These are phyloP conservation scores for Adelosebastes latens DNA, from an alignment of 2,797 vertebrate species.

Conservation along the genomic window DNA sequence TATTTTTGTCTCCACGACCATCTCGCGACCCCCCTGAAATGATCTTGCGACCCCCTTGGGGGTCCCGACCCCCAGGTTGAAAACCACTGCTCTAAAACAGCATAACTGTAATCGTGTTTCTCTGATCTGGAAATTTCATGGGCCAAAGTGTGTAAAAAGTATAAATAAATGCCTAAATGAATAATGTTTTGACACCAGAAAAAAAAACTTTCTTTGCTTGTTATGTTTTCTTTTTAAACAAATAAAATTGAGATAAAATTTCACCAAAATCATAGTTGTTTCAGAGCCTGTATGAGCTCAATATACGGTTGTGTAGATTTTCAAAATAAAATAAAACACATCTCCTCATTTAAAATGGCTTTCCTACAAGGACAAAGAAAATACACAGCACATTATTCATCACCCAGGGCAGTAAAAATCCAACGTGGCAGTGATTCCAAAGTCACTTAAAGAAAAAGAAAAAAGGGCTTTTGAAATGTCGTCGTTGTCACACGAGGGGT, in stretches of 20 bases:
- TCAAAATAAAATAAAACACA: constrained; percentile 18
- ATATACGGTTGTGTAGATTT: not conserved
- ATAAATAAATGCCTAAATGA: not conserved
- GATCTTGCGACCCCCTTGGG: not conserved
- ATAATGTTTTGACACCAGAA: not conserved
- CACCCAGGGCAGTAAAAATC: constrained; percentile 45
- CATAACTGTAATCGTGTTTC: not conserved
- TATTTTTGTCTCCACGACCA: not conserved
- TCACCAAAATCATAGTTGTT: not conserved
- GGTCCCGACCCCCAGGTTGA: not conserved
- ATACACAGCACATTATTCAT: constrained; percentile 29
- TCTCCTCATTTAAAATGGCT: constrained; percentile 25
- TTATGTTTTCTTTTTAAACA: not conserved
- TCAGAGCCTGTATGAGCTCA: not conserved
- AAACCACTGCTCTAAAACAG: not conserved
- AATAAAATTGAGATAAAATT: not conserved
- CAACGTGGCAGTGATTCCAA: constrained; percentile 49
- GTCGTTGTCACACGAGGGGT: constrained; percentile 8
- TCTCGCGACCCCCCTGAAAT: not conserved
- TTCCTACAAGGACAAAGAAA: constrained; percentile 11
- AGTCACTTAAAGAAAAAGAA: constrained; percentile 15
- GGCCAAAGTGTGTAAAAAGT: not conserved
- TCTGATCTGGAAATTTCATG: not conserved
- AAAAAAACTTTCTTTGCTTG: constrained; percentile 6
- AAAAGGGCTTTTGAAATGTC: constrained; percentile 24